A percentile compares a stretch with the other conserved stretches of the same genome.
Evolutionary conservation across 2,113 vertebrate genomes (phyloP).

Genomic region (Lepus europaeus): DNA sequence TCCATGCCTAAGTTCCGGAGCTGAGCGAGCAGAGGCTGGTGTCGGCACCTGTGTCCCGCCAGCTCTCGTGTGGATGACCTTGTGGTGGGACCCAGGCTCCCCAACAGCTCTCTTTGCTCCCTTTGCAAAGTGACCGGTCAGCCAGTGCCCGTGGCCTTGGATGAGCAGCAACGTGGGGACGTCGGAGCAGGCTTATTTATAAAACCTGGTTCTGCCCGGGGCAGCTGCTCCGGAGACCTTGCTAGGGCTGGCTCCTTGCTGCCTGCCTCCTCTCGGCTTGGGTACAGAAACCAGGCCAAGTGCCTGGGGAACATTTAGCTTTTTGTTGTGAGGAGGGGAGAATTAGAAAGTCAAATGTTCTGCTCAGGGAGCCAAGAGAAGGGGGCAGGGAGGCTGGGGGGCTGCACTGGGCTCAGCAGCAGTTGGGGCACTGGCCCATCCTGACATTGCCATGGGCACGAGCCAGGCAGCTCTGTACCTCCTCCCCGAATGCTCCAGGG

Average conservation of each 20-base stretch:
- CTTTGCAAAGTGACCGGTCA: neutral
- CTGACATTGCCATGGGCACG: neutral
- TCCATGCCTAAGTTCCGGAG: neutral
- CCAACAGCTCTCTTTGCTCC: neutral
- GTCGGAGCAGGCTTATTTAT: neutral
- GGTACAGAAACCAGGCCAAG: constrained; percentile 73
- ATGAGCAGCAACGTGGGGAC: neutral
- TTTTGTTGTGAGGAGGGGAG: constrained; percentile 73
- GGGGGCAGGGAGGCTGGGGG: constrained; percentile 31
- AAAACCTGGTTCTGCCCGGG: fast-evolving
- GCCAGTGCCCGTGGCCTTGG: neutral
- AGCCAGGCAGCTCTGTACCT: neutral
- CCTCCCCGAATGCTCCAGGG: neutral
- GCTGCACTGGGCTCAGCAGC: neutral
- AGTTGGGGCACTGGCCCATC: neutral
- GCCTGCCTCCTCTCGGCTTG: constrained; percentile 11
- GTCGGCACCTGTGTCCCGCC: neutral
- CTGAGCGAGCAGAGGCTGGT: neutral
- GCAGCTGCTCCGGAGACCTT: neutral
- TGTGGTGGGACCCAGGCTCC: neutral
- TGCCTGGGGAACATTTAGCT: constrained; percentile 73
- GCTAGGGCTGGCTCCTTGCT: constrained; percentile 38
- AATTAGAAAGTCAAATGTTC: constrained; percentile 81
- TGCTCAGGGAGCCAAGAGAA: constrained; percentile 59
- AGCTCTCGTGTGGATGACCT: neutral